Conservation (phyloP, 2,797 vertebrate genomes). For the Gallirallus australis region DNA sequence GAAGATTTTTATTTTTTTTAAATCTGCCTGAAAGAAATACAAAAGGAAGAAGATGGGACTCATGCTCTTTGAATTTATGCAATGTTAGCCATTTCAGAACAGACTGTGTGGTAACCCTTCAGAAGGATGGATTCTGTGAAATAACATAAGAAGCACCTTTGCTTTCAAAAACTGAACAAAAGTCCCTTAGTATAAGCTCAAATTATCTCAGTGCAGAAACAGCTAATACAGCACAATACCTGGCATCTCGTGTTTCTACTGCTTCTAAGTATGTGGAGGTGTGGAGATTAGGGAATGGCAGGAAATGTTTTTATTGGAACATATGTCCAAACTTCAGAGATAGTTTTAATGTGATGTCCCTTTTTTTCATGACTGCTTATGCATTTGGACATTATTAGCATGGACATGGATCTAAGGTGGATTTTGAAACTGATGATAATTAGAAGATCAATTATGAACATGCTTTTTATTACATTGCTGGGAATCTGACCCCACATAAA, state of each 20-base stretch:
- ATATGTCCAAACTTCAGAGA: neutral
- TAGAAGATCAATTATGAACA: neutral
- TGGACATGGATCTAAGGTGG: neutral
- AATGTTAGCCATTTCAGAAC: neutral
- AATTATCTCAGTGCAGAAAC: neutral
- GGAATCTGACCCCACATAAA: neutral
- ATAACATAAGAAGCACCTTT: neutral
- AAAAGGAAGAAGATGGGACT: neutral
- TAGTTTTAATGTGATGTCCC: neutral
- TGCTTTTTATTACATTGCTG: neutral
- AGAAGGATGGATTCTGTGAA: neutral
- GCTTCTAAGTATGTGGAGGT: neutral
- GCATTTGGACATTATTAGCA: neutral
- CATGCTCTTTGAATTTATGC: neutral
- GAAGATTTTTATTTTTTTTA: neutral
- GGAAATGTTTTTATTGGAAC: neutral
- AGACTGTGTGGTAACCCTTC: neutral
- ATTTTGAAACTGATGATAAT: neutral
- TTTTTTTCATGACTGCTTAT: neutral
- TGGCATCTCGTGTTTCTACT: neutral
- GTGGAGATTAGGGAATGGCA: neutral
- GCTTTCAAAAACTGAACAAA: neutral
- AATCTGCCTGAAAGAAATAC: neutral
- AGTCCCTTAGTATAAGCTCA: neutral
- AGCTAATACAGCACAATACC: neutral